Conservation (phyloP, 30 jellyfish, hydroid and myxozoan genomes). For the Sanderia malayensis region DNA sequence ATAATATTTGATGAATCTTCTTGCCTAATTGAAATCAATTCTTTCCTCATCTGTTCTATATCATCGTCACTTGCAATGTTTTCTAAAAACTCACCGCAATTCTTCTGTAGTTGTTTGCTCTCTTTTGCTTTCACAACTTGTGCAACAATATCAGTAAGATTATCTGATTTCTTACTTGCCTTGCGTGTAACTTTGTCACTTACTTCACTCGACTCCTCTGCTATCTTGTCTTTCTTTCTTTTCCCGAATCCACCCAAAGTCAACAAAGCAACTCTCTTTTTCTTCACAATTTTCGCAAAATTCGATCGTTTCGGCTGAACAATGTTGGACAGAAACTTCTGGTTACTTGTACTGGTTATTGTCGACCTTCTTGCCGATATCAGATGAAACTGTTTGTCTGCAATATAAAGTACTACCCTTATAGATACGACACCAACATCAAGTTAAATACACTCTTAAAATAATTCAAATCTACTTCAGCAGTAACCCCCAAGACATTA, state of each 20-base stretch:
- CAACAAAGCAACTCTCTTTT: conserved; percentile 20
- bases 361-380: conserved; percentile 44
- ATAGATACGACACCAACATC: too few species aligned
- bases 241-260: conserved; percentile 14
- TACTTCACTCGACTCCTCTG: not conserved
- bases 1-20: not conserved
- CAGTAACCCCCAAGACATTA: too few species aligned
- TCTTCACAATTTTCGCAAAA: conserved; percentile 16
- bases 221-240: not conserved
- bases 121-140: conserved; percentile 41
- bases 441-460: too few species aligned
- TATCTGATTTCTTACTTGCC: not conserved
- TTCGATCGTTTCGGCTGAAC: conserved; percentile 9
- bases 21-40: not conserved
- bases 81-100: not conserved
- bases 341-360: conserved; percentile 14
- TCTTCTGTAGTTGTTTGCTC: not conserved
- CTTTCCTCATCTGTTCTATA: conserved; percentile 24
- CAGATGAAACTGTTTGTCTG: conserved; percentile 20
- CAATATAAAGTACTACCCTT: not conserved
- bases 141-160: conserved; percentile 16
- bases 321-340: conserved; percentile 7
- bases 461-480: too few species aligned
- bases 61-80: conserved; percentile 30
- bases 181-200: conserved; percentile 6